These are phyloP conservation scores for Elgonia sp. DNA, from an alignment of 2,888 invertebrate species.

Conservation along the genomic window DNA sequence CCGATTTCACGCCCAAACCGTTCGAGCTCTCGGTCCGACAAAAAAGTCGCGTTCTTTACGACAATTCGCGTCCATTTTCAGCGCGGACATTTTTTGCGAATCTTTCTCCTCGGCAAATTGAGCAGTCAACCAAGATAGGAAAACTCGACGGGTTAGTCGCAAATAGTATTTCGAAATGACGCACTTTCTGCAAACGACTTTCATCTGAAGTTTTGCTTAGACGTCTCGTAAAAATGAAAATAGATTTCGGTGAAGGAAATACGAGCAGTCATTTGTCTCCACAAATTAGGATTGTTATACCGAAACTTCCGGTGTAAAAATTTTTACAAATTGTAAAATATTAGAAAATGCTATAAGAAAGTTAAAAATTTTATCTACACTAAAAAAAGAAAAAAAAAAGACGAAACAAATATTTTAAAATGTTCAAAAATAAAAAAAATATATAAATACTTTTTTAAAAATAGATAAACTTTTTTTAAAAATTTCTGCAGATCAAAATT, in stretches of 20 bases:
- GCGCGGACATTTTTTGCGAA: constrained; percentile 26
- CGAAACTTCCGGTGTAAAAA: too few species aligned
- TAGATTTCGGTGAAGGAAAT: neutral
- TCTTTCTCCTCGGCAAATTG: constrained; percentile 46
- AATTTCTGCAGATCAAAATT: too few species aligned
- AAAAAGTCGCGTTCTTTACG: neutral
- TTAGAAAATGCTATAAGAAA: too few species aligned
- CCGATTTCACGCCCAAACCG: neutral
- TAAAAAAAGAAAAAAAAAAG: too few species aligned
- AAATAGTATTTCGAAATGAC: constrained; percentile 43
- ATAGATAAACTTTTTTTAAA: too few species aligned
- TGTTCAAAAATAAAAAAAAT: too few species aligned
- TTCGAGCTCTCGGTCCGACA: neutral
- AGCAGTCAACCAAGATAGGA: constrained; percentile 54
- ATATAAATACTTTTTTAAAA: too few species aligned
- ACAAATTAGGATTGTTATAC: too few species aligned
- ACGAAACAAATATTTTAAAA: too few species aligned
- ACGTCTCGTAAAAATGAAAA: constrained; percentile 14
- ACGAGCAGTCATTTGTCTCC: neutral
- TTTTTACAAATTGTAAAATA: too few species aligned
- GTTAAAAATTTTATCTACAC: too few species aligned
- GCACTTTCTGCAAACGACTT: constrained; percentile 72
- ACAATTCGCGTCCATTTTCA: constrained; percentile 33
- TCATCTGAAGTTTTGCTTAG: constrained; percentile 20
- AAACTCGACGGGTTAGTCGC: constrained; percentile 56